These are phyloP conservation scores for Pherbina coryleti DNA, from an alignment of 2,888 invertebrate species.

Conservation along the genomic window DNA sequence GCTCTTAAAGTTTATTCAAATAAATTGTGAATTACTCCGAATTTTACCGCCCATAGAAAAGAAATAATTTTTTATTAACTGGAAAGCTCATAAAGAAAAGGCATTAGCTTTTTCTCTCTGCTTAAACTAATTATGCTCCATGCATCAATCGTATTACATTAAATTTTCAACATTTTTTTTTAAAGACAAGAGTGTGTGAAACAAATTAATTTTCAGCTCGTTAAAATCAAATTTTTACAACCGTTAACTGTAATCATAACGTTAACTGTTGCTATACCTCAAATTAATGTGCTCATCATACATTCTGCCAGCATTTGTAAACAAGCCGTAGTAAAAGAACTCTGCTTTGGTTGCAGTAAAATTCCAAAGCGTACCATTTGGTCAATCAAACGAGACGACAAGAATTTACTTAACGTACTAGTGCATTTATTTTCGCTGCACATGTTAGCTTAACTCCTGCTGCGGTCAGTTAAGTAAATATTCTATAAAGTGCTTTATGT, in stretches of 20 bases:
- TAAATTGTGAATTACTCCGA: no score
- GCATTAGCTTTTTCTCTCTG: no score
- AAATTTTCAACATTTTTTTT: no score
- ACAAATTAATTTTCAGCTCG: not conserved
- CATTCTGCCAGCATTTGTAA: not conserved
- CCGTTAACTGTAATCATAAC: not conserved
- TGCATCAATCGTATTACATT: no score
- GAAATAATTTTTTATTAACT: no score
- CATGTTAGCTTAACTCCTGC: not conserved
- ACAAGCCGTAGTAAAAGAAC: no score
- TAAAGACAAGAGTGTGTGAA: no score
- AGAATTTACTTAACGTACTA: slow-evolving; percentile 13
- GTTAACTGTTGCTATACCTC: not conserved
- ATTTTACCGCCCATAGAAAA: no score
- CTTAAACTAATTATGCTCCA: no score
- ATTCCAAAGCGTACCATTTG: slow-evolving; percentile 21
- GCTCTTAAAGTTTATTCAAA: no score
- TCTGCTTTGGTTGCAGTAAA: not conserved
- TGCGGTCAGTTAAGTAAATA: not conserved
- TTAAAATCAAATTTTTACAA: not conserved
- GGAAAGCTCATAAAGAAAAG: no score
- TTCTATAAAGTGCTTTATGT: not conserved
- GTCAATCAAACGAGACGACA: slow-evolving; percentile 17
- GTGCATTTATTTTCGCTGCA: not conserved
- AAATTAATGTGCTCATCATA: not conserved